A percentile compares a stretch with the other conserved stretches of the same genome.
These are phyloP conservation scores for Scaptomyza cyrtandrae DNA, from an alignment of 2,888 invertebrate species.

Conservation along the genomic window DNA sequence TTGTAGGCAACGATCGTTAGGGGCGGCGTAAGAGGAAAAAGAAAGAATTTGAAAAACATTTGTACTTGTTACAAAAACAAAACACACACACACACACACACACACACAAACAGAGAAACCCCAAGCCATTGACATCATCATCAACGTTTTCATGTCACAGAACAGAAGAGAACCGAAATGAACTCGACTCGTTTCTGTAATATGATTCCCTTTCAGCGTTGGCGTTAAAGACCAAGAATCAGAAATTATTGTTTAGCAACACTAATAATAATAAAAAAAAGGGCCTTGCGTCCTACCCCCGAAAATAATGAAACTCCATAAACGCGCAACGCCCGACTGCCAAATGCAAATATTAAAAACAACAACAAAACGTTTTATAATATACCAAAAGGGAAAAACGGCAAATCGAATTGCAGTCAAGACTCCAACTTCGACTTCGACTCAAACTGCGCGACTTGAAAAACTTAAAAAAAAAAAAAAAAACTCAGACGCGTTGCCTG, in stretches of 20 bases:
- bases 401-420: conserved; percentile 78
- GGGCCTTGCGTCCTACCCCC: conserved; percentile 50
- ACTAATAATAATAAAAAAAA: conserved; percentile 61
- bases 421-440: conserved; percentile 18
- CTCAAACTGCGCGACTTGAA: conserved; percentile 3
- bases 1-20: conserved; percentile 50
- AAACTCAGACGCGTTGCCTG: conserved; percentile 43
- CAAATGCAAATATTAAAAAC: conserved; percentile 75
- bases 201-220: conserved; percentile 54
- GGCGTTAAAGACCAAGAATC: conserved; percentile 71
- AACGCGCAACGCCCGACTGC: conserved; percentile 73
- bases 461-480: conserved; percentile 7
- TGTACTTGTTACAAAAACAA: conserved; percentile 48
- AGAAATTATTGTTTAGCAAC: conserved; percentile 78
- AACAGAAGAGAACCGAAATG: conserved; percentile 2
- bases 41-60: conserved; percentile 65
- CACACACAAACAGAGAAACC: conserved; percentile 30
- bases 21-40: background rate
- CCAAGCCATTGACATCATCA: conserved; percentile 65
- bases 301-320: conserved; percentile 61
- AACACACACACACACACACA: conserved; percentile 32
- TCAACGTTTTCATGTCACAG: conserved; percentile 38
- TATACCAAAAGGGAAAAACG: conserved; percentile 73
- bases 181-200: conserved; percentile 49
- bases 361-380: conserved; percentile 72